These are phyloP conservation scores for Bombus confusus DNA, from an alignment of 1,140 invertebrate species.

Conservation along the genomic window DNA sequence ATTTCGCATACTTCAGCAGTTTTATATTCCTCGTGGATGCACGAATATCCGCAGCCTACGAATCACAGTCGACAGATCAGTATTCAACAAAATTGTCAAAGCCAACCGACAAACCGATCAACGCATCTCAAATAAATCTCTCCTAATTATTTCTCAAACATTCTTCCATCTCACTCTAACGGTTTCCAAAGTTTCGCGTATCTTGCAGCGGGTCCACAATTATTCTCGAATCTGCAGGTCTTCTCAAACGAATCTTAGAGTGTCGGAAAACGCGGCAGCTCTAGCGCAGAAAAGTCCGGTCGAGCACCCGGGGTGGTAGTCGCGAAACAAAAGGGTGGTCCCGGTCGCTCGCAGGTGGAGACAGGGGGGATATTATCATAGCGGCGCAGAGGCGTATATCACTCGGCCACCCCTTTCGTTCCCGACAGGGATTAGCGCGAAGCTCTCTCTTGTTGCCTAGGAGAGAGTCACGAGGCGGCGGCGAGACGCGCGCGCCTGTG, in stretches of 20 bases:
- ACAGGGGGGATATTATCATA: slow-evolving; percentile 78
- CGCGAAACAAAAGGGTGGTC: slow-evolving; percentile 55
- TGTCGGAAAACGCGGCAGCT: neutral
- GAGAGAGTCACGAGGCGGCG: slow-evolving; percentile 67
- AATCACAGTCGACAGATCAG: too few species aligned
- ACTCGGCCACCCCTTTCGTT: slow-evolving; percentile 77
- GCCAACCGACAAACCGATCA: neutral
- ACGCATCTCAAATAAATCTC: neutral
- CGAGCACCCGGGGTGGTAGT: slow-evolving; percentile 24
- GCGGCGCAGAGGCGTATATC: slow-evolving; percentile 79
- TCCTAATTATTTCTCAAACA: neutral
- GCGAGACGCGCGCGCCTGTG: slow-evolving; percentile 55
- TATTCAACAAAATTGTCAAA: too few species aligned
- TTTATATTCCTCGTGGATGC: too few species aligned
- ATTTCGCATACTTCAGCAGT: too few species aligned
- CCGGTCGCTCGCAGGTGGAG: slow-evolving; percentile 14
- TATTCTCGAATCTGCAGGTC: neutral
- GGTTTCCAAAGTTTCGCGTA: neutral
- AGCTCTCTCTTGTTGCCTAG: slow-evolving; percentile 73
- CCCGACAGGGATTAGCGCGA: slow-evolving; percentile 80
- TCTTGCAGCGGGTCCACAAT: neutral
- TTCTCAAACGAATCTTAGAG: neutral
- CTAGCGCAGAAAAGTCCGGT: slow-evolving; percentile 11
- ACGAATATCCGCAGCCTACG: too few species aligned
- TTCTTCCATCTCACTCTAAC: neutral